These are phyloP conservation scores for Diadophis punctatus DNA, from an alignment of 2,113 vertebrate genomes.

Conservation along the genomic window DNA sequence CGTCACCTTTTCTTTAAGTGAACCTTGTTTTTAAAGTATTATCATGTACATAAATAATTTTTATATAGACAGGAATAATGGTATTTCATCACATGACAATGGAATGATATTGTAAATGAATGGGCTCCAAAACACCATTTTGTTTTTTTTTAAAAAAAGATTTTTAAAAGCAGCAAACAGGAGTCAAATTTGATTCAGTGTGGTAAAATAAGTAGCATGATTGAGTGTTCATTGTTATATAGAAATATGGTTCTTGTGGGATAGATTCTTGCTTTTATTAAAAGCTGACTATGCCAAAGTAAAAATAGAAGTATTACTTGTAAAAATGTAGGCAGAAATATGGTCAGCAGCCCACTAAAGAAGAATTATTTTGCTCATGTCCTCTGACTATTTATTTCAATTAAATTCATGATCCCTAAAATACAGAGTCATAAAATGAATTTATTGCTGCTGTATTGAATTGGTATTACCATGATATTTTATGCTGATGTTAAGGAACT, in stretches of 20 bases:
- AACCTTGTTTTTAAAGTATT: not conserved
- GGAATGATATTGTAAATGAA: not conserved
- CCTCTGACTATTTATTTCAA: slow-evolving; percentile 52
- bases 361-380: slow-evolving; percentile 46
- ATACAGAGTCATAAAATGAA: slow-evolving; percentile 53
- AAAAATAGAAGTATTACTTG: slow-evolving; percentile 36
- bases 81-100: not conserved
- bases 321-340: slow-evolving; percentile 43
- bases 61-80: not conserved
- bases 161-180: slow-evolving; percentile 1
- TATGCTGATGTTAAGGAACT: not conserved
- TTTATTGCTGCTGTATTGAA: slow-evolving; percentile 45
- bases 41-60: not conserved
- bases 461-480: not conserved
- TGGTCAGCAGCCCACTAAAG: slow-evolving; percentile 47
- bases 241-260: slow-evolving; percentile 16
- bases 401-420: slow-evolving; percentile 68
- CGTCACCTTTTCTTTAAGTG: not conserved
- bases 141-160: slow-evolving; percentile 10
- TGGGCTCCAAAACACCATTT: slow-evolving; percentile 14
- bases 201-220: slow-evolving; percentile 20
- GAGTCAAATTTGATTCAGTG: not conserved
- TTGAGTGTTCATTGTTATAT: slow-evolving; percentile 1
- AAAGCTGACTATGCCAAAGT: slow-evolving; percentile 52
- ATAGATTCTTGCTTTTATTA: slow-evolving; percentile 28